Evolutionary conservation across 2,797 vertebrate genomes (phyloP), one percentile per base, ranked within the genome.

Genomic region (Anomalospiza imberbis): DNA sequence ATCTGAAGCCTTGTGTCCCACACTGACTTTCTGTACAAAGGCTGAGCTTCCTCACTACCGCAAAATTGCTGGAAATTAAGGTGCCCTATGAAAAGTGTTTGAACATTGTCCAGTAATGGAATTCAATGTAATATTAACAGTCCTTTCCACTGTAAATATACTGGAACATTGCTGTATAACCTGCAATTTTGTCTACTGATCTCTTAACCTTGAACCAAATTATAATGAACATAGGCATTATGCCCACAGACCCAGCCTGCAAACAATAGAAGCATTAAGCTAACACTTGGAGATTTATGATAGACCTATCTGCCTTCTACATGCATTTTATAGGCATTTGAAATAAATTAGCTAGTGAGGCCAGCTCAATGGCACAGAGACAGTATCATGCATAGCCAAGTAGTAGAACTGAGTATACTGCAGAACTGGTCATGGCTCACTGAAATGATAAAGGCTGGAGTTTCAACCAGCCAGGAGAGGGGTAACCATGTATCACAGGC

Each of bases 221-320:
- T n/a, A 62, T 88, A 91, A 88, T 47, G 73, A 91, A 85, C 70
- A 63, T 10, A 80, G 81, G 91, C 88, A 68, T 81, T 66, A 88
- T 18, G 51, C 81, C 82, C 67, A 54, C 3, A 3, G 71, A 75
- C 85, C 62, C 68, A 67, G 81, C 15, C 51, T 73, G 88, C 81
- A 96, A 96, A 96, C 95, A 95, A 88, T 21, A 47, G 74, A 75
- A 96, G 25, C 77, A 83, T 86, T 94, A 83, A 85, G 86, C 58
- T 95, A 94, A 95, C 96, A 92, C 85, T 85, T 68, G 25, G 82
- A 96, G 96, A 97, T 96, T 96, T 96, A 97, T 93, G 94, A 63
- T 82, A 92, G 96, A 96, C 93, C 94, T 97, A 65, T 82, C 71
- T 96, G 93, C 91, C 95, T 97, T 89, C 92, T 85, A 94, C 95